phyloP scores from a whole-genome alignment of 2,113 vertebrate species.

The Gymnarchus niloticus region DNA sequence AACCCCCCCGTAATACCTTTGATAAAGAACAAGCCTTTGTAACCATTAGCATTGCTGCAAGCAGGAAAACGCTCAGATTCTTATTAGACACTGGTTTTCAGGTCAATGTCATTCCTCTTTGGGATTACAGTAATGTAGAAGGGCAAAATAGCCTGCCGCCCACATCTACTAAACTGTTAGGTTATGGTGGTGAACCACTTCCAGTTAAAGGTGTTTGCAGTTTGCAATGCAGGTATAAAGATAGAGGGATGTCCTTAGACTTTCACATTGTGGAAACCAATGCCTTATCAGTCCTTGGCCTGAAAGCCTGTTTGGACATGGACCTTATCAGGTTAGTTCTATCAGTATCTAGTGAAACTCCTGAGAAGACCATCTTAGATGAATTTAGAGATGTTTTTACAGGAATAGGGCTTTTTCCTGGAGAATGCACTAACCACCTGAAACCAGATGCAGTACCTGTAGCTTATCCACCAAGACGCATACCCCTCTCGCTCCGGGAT shows the following conservation, averaged over 20 bases:
- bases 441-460: conserved; percentile 17
- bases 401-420: conserved; percentile 29
- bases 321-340: conserved; percentile 21
- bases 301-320: conserved; percentile 23
- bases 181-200: too few relatives aligned
- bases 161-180: background rate
- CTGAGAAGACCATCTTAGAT: background rate
- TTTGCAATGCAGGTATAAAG: conserved; percentile 22
- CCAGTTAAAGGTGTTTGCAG: too few relatives aligned
- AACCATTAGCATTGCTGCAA: conserved; percentile 4
- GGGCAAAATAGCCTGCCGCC: background rate
- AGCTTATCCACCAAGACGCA: conserved; percentile 12
- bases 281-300: conserved; percentile 18
- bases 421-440: conserved; percentile 26
- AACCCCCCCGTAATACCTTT: conserved; percentile 17
- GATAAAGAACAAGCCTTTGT: conserved; percentile 21
- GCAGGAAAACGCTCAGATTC: conserved; percentile 8
- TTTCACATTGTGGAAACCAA: too few relatives aligned
- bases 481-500: conserved; percentile 20
- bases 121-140: background rate
- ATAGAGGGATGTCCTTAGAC: background rate
- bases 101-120: conserved; percentile 21
- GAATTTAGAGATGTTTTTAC: conserved; percentile 28
- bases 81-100: conserved; percentile 23
- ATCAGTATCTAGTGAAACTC: background rate